These are phyloP conservation scores for Chrysolina americana DNA, from an alignment of 2,888 invertebrate genomes.

Conservation along the genomic window DNA sequence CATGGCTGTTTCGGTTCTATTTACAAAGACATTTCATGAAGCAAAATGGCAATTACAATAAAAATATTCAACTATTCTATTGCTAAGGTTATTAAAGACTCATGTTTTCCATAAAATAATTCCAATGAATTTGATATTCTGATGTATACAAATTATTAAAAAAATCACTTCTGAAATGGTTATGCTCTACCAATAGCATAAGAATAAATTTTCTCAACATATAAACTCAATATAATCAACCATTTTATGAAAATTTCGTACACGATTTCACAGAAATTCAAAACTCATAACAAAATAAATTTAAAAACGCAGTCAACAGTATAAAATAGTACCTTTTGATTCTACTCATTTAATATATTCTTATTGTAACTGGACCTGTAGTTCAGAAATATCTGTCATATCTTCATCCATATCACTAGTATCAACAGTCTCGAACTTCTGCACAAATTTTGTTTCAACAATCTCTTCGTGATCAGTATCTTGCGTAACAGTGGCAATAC, in stretches of 20 bases:
- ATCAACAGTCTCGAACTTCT: constrained; percentile 62
- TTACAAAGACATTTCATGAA: constrained; percentile 36
- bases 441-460: constrained; percentile 64
- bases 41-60: constrained; percentile 21
- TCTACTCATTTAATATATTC: constrained; percentile 7
- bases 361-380: constrained; percentile 68
- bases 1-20: constrained; percentile 26
- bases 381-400: constrained; percentile 67
- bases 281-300: constrained; percentile 25
- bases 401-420: constrained; percentile 64
- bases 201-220: neutral
- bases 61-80: constrained; percentile 12
- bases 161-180: neutral
- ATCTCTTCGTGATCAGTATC: constrained; percentile 61
- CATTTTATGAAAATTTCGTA: constrained; percentile 1
- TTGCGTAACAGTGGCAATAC: constrained; percentile 51
- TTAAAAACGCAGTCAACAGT: constrained; percentile 31
- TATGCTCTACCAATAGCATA: neutral
- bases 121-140: neutral
- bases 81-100: neutral
- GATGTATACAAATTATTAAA: constrained; percentile 3
- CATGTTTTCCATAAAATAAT: neutral
- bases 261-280: constrained; percentile 30
- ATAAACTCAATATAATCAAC: neutral
- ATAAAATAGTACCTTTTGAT: constrained; percentile 26